Conservation (phyloP, 1,140 invertebrate genomes). For the Lepidostoma basale region DNA sequence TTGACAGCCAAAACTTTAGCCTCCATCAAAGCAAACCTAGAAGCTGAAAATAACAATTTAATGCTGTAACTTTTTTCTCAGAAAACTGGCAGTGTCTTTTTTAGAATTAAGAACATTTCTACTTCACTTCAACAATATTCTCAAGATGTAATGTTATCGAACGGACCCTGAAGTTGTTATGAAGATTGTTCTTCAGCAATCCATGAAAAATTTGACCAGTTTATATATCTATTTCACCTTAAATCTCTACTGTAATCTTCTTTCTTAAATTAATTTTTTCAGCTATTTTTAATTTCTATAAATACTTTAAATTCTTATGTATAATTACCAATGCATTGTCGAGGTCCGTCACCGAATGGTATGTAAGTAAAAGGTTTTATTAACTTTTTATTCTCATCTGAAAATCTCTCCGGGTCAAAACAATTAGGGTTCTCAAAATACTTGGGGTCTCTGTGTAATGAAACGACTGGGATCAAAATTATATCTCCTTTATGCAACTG, state of each 20-base stretch:
- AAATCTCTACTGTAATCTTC: too few species aligned
- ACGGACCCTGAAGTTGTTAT: too few species aligned
- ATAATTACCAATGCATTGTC: conserved; percentile 67
- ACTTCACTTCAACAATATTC: too few species aligned
- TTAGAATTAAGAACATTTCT: too few species aligned
- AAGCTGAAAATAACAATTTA: conserved; percentile 26
- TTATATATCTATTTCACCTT: too few species aligned
- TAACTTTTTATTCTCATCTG: conserved; percentile 36
- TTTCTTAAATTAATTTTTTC: too few species aligned
- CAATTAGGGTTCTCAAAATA: conserved; percentile 65
- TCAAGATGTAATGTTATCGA: too few species aligned
- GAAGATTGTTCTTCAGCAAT: too few species aligned
- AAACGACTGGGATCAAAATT: conserved; percentile 51
- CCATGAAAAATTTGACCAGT: too few species aligned
- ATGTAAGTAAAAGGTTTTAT: conserved; percentile 53
- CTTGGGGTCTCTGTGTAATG: conserved; percentile 57
- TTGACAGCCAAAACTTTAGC: conserved; percentile 55
- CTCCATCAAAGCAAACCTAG: conserved; percentile 59
- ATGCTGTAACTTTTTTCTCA: neutral
- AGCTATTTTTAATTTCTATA: too few species aligned
- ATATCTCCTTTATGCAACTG: conserved; percentile 45
- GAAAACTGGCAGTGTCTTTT: too few species aligned
- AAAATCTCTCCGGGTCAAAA: conserved; percentile 73
- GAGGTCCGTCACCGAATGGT: conserved; percentile 69
- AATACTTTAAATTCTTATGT: too few species aligned